Evolutionary conservation across 2,888 invertebrate species (phyloP), one percentile per base, ranked within the genome.

Genomic region (Amblyjoppa proteus): DNA sequence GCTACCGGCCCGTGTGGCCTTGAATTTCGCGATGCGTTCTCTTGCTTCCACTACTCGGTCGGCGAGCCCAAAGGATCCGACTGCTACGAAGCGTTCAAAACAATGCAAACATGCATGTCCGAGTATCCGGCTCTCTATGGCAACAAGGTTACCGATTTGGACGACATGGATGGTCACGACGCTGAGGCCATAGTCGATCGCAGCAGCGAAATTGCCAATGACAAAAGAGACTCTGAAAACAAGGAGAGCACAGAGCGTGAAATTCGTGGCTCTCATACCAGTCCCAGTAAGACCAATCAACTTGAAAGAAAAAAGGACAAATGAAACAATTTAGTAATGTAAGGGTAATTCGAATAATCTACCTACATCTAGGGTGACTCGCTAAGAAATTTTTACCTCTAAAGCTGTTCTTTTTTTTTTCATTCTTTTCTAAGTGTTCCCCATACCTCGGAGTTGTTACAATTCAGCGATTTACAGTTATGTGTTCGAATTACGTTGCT

Each of bases 1-100:
- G 98, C 99, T 5, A 98, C 98, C 0, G 99, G 99, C 0, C 99
- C 99, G 0, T 99, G 99, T 94, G 99, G 98, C 0, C 95, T 97
- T 16, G 97, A 98, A 94, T 99, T 99, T 94, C 95, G 99, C 61
- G 97, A 98, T 89, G 98, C 99, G 2, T 99, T 99, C 94, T 97
- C 98, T 45, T 99, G 99, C 94, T 99, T 99, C 94, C 99, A 99
- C 93, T 97, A 98, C 90, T 98, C 98, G 88, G 96, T 96, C 83
- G 97, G 97, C 3, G 98, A 99, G 3, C 97, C 98, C 0, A 99
- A 99, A 94, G 99, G 99, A 61, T 97, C 97, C 69, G 98, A 99
- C 91, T 99, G 99, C 94, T 97, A 97, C 92, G 97, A 98, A 87
- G 96, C 97, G 89, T 99, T 99, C 94, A 97, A 97, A 92, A 96